Conservation (phyloP, 2,888 invertebrate species). For the Lysandra bellargus region DNA sequence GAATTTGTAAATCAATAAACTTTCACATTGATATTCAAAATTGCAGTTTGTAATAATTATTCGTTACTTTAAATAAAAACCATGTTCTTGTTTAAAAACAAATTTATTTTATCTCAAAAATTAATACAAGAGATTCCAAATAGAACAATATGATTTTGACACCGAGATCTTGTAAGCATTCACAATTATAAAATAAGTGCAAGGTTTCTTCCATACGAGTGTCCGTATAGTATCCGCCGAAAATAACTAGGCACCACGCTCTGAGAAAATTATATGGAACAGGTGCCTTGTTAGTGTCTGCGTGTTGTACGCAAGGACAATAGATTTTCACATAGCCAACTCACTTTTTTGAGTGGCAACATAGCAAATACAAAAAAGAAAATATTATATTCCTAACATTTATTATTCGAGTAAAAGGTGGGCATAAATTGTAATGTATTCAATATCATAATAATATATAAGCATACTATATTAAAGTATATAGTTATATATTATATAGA, state of each 20-base stretch:
- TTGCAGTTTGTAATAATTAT: no score
- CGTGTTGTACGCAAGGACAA: neutral
- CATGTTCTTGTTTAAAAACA: neutral
- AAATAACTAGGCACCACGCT: neutral
- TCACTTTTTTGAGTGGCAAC: neutral
- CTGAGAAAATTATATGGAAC: neutral
- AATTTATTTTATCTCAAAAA: constrained; percentile 12
- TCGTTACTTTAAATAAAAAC: neutral
- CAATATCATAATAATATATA: neutral
- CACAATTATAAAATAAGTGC: constrained; percentile 10
- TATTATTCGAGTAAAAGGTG: constrained; percentile 12
- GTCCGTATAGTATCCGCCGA: neutral
- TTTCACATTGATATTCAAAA: no score
- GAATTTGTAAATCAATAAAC: no score
- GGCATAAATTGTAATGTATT: neutral
- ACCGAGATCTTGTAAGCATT: constrained; percentile 19
- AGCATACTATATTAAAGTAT: neutral
- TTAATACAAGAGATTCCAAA: constrained; percentile 17
- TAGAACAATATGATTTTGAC: neutral
- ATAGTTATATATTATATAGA: neutral
- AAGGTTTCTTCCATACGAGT: neutral
- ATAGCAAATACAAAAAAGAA: constrained; percentile 7
- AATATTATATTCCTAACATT: neutral
- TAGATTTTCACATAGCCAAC: neutral
- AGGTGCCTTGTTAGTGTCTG: neutral